These are phyloP conservation scores for Aurelia sp. DNA, from an alignment of 30 jellyfish, hydroid and myxozoan species.

Conservation along the genomic window DNA sequence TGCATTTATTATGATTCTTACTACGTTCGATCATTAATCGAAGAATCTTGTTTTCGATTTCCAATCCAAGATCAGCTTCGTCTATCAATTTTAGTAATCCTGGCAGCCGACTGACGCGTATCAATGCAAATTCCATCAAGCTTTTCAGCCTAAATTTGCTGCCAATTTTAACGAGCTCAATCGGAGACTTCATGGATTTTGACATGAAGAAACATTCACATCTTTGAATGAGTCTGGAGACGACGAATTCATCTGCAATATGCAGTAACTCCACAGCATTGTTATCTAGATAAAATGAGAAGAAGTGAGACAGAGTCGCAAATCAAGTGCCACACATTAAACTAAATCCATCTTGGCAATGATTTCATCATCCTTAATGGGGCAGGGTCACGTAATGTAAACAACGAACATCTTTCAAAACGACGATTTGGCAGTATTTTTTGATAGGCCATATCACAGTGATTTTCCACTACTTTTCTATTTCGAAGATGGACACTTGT, in stretches of 20 bases:
- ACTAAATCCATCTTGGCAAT: no score
- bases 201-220: constrained; percentile 36
- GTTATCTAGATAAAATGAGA: constrained; percentile 17
- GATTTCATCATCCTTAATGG: no score
- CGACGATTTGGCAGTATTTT: no score
- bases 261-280: constrained; percentile 19
- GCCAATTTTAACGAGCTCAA: constrained; percentile 35
- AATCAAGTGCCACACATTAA: no score
- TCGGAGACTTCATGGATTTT: constrained; percentile 38
- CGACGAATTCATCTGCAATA: constrained; percentile 39
- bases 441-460: no score
- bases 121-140: constrained; percentile 26
- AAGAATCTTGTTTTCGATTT: constrained; percentile 52
- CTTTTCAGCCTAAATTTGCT: constrained; percentile 23
- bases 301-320: not conserved
- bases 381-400: no score
- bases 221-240: constrained; percentile 21
- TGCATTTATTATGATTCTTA: constrained; percentile 16
- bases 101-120: constrained; percentile 49
- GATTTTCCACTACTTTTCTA: no score
- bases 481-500: no score
- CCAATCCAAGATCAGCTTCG: constrained; percentile 41
- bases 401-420: no score
- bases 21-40: constrained; percentile 33
- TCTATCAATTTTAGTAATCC: constrained; percentile 41